Evolutionary conservation across 2,797 vertebrate genomes (phyloP).

Genomic region (Amblyraja radiata): DNA sequence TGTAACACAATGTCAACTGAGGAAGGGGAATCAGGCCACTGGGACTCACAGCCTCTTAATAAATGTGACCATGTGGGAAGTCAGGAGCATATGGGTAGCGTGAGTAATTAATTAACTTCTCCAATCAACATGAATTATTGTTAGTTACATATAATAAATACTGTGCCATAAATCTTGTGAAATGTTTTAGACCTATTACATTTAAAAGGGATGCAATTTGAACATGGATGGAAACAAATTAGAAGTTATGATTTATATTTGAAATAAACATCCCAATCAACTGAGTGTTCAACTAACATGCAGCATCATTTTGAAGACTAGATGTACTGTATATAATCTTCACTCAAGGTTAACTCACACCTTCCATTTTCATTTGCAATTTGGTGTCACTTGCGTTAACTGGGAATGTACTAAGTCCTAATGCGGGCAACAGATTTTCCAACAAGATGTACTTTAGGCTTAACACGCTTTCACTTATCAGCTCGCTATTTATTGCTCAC

Average conservation of each 20-base stretch:
- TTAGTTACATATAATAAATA: neutral
- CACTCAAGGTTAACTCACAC: neutral
- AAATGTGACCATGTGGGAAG: neutral
- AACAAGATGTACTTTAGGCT: neutral
- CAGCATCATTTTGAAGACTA: neutral
- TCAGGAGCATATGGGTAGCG: neutral
- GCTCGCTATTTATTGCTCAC: neutral
- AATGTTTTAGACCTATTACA: neutral
- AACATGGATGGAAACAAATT: neutral
- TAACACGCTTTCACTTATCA: neutral
- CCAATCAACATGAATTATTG: neutral
- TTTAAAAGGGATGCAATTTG: neutral
- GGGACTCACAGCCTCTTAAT: neutral
- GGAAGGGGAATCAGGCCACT: neutral
- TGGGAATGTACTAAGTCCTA: neutral
- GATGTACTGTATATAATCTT: neutral
- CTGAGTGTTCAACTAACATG: neutral
- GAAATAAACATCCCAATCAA: neutral
- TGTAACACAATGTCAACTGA: constrained; percentile 45
- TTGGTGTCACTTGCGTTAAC: neutral
- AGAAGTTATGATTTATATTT: neutral
- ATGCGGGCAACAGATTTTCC: neutral
- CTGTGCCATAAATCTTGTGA: neutral
- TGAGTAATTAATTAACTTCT: neutral
- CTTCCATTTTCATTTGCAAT: neutral